Evolutionary conservation across 2,113 vertebrate species (phyloP).

Genomic region (Nanorana parkeri): DNA sequence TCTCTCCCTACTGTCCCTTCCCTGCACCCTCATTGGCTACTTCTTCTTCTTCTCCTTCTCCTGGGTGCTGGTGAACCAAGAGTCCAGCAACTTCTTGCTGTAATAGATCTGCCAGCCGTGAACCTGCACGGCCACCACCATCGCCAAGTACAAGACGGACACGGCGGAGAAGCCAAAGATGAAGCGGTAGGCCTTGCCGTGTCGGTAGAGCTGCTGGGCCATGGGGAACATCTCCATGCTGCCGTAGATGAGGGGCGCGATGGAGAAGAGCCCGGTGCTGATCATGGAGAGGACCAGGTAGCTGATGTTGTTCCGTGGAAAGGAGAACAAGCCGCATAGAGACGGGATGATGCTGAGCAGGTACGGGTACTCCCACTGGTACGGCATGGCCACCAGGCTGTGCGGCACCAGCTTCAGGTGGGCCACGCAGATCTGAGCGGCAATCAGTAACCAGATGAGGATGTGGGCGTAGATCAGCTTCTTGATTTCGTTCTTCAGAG

Average conservation of each 20-base stretch:
- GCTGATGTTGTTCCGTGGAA: conserved; percentile 96
- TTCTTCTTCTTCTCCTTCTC: conserved; percentile 98
- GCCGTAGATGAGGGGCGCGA: conserved; percentile 92
- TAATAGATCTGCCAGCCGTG: conserved; percentile 98
- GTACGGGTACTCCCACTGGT: conserved; percentile 97
- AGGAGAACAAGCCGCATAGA: conserved; percentile 84
- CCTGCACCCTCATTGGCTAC: conserved; percentile 64
- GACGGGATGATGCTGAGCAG: conserved; percentile 90
- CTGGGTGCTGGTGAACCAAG: conserved; percentile 94
- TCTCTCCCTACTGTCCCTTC: not conserved
- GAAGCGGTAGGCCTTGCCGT: conserved; percentile 94
- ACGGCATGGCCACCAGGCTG: conserved; percentile 88
- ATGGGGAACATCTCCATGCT: conserved; percentile 97
- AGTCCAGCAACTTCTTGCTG: conserved; percentile 95
- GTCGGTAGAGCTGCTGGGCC: conserved; percentile 92
- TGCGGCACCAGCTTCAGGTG: conserved; percentile 88
- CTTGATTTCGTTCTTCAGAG: conserved; percentile 93
- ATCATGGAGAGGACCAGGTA: conserved; percentile 98
- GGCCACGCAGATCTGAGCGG: conserved; percentile 86
- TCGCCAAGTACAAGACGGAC: conserved; percentile 89
- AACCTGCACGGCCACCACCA: conserved; percentile 88
- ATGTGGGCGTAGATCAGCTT: conserved; percentile 92
- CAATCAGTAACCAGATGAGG: conserved; percentile 85
- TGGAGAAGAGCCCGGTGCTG: conserved; percentile 89
- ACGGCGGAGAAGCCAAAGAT: conserved; percentile 91